Conservation (phyloP, 2,888 invertebrate genomes). For the Cremastobaeus sp. region DNA sequence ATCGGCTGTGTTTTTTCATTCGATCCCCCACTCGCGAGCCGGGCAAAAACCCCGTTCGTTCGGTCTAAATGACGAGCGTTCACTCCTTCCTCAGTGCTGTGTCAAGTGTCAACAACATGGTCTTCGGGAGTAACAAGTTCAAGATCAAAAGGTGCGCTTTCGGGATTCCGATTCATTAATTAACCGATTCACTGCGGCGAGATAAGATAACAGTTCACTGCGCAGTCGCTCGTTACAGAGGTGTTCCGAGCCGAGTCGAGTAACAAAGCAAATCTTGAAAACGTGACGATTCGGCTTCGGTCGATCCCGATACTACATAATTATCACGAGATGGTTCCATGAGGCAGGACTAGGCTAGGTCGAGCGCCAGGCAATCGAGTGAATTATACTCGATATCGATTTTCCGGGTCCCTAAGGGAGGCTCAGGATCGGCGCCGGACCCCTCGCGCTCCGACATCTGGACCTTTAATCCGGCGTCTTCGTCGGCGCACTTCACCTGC, state of each 20-base stretch:
- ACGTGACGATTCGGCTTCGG: too few species aligned
- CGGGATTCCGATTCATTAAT: neutral
- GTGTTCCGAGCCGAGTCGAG: too few species aligned
- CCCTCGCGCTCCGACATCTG: slow-evolving; percentile 17
- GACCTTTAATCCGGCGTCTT: slow-evolving; percentile 12
- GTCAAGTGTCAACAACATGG: slow-evolving; percentile 75
- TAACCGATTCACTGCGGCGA: too few species aligned
- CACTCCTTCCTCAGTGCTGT: slow-evolving; percentile 70
- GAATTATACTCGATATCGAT: neutral
- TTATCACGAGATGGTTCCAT: too few species aligned
- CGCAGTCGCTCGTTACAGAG: too few species aligned
- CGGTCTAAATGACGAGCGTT: slow-evolving; percentile 72
- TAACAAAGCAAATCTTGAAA: too few species aligned
- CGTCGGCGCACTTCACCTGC: neutral
- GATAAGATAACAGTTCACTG: too few species aligned
- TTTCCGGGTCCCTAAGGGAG: neutral
- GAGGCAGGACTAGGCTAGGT: too few species aligned
- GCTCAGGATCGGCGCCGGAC: neutral
- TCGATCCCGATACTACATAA: too few species aligned
- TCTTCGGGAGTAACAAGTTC: slow-evolving; percentile 80
- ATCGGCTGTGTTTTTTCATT: slow-evolving; percentile 21
- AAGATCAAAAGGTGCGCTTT: slow-evolving; percentile 79
- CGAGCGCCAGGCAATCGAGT: too few species aligned
- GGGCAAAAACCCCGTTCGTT: too few species aligned
- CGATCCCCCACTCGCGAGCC: slow-evolving; percentile 9